phyloP scores from a whole-genome alignment of 2,888 invertebrate species.

The Volucella bombylans region DNA sequence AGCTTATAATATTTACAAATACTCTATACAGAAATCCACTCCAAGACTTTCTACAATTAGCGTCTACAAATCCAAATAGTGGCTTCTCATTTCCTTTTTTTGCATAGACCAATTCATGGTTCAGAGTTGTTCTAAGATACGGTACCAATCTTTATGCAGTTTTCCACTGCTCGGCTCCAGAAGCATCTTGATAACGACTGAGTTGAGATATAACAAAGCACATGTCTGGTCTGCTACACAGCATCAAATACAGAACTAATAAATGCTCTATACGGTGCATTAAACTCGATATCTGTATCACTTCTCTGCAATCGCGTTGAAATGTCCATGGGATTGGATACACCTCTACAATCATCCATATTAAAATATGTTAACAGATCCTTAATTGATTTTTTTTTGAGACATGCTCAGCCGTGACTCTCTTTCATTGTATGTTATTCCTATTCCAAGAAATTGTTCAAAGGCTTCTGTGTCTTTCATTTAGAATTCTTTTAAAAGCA shows the following conservation, averaged over 20 bases:
- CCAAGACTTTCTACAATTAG: no score
- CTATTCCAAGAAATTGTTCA: conserved; percentile 50
- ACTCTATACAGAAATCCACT: no score
- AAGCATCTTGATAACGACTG: conserved; percentile 54
- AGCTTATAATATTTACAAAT: no score
- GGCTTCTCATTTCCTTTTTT: no score
- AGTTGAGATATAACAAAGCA: conserved; percentile 52
- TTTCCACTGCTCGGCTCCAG: conserved; percentile 37
- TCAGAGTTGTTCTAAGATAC: no score
- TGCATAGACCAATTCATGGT: no score
- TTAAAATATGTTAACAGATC: conserved; percentile 32
- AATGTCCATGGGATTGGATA: not conserved
- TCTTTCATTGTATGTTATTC: conserved; percentile 79
- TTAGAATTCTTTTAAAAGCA: conserved; percentile 19
- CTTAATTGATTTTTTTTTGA: conserved; percentile 40
- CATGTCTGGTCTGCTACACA: conserved; percentile 43
- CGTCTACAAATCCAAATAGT: no score
- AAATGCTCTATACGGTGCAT: conserved; percentile 43
- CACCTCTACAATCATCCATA: conserved; percentile 36
- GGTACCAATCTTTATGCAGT: conserved; percentile 9
- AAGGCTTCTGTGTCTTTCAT: conserved; percentile 74
- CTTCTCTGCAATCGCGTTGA: conserved; percentile 3
- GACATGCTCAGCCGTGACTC: conserved; percentile 75
- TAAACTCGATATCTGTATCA: not conserved
- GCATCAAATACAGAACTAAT: conserved; percentile 35